Evolutionary conservation across 2,888 invertebrate genomes (phyloP), one percentile per base, ranked within the genome.

Genomic region (Aethes cnicana): DNA sequence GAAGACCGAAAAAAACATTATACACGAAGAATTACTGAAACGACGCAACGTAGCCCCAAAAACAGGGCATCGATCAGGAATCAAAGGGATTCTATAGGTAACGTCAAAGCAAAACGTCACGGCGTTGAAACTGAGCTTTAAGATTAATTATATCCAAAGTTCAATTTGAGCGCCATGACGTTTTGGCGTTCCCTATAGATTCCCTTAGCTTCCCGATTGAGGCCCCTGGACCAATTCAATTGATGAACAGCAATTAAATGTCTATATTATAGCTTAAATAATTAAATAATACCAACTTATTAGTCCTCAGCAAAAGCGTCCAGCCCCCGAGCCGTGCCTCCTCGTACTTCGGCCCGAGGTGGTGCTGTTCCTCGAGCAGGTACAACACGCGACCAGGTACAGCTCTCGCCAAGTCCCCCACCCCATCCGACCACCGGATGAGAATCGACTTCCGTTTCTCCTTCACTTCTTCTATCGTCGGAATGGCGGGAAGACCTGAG

Each of bases 321-420:
- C 95, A 95, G 14, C 91, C 87, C 20, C 93, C 92, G 48, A 95
- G 84, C 58, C 92, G 91, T 0, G 91, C 89, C 54, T 92, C 91
- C 35, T 92, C 89, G 63, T 92, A 94, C 43, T 92, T 89, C 0
- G 92, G 91, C 0, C 95, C 95, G 7, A 93, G 81, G 61, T 94
- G 93, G 59, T 93, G 94, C 46, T 95, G 92, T 60, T 93, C 93
- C 73, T 95, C 94, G 1, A 95, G 76, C 11, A 94, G 74, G 63
- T 92, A 94, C 20, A 92, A 70, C 0, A 91, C 77, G 6, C 74
- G 66, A 1, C 81, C 88, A 6, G 86, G 78, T 0, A 88, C 85
- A 0, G 85, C 79, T 50, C 88, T 78, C 0, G 87, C 85, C 1
- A 73, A 57, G 33, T 89, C 89, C 8, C 86, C 87, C 0, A 88